These are phyloP conservation scores for Labeo catla DNA, from an alignment of 2,113 vertebrate genomes.

Conservation along the genomic window DNA sequence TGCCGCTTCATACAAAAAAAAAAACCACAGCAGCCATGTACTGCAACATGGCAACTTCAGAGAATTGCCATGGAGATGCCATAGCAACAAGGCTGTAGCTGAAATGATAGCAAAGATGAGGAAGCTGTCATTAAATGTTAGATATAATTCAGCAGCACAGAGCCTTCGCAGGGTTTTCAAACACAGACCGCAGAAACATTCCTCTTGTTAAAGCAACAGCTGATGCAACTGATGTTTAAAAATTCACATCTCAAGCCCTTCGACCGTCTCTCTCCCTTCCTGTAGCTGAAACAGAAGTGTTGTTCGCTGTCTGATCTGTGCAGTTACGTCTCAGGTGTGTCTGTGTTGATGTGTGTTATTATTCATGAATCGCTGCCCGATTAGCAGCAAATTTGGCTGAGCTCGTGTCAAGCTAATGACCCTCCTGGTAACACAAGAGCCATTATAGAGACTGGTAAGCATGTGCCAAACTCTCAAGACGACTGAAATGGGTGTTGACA, in stretches of 20 bases:
- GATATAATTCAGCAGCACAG: conserved; percentile 33
- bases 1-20: conserved; percentile 35
- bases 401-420: conserved; percentile 38
- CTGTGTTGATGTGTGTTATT: not conserved
- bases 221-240: conserved; percentile 5
- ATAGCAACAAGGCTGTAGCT: conserved; percentile 70
- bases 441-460: not conserved
- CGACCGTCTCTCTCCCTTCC: not conserved
- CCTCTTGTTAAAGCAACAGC: conserved; percentile 10
- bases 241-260: conserved; percentile 2
- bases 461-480: not conserved
- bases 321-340: not conserved
- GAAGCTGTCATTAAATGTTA: conserved; percentile 49
- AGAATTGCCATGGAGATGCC: conserved; percentile 71
- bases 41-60: conserved; percentile 56
- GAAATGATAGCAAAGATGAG: conserved; percentile 54
- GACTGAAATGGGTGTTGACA: not conserved
- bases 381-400: conserved; percentile 30
- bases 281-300: not conserved
- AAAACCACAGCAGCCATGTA: conserved; percentile 50
- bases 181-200: conserved; percentile 7
- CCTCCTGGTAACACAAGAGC: conserved; percentile 37
- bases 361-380: conserved; percentile 25
- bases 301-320: not conserved
- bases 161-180: conserved; percentile 32